Base-by-base conservation (phyloP, 1,140 invertebrate species). In the Zaprionus lachaisei region DNA sequence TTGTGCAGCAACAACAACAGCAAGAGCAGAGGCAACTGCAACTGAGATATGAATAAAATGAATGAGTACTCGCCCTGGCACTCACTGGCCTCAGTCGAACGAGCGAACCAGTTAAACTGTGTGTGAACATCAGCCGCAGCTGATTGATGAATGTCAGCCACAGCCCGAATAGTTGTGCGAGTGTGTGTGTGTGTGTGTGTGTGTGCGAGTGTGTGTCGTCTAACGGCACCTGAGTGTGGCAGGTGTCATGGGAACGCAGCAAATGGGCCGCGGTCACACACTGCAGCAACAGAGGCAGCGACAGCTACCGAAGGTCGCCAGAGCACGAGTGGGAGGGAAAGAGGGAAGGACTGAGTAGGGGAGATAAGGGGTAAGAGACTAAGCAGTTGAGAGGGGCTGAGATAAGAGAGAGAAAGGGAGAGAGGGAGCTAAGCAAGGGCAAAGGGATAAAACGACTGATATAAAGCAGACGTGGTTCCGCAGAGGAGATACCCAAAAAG, bases 141-240 rank as follows among this genome's bases (percentile, higher is more conserved):
- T 89, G 84, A 89, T 89, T 89, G 84, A 89, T 89, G 84, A 89
- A 89, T 89, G 84, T 90, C 84, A 89, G 75, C 67, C 58, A 67
- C 69, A 72, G 62, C 69, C 68, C 69, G 20, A 72, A 63, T 28
- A 47, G 4, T 62, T 56, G 47, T 63, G 17, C 63, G 44, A 37
- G 14, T 51, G 47, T 70, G 24, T 74, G 41, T 49, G 14, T 37
- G 51, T 47, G 41, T 68, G 20, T 41, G 28, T 0, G 20, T 22
- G 20, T 22, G 20, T 65, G 38, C 47, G 28, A 57, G 14, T 51
- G n/a, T 34, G 37, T 66, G 56, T 68, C 72, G 56, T 73, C 72
- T 74, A 74, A 74, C 72, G 68, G 73, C 73, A 71, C 54, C 60
- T 60, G 61, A 51, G 47, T 41, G 57, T 69, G 75, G 83, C 83